Conservation (phyloP, 2,797 vertebrate species). For the Pteronotus mesoamericanus region DNA sequence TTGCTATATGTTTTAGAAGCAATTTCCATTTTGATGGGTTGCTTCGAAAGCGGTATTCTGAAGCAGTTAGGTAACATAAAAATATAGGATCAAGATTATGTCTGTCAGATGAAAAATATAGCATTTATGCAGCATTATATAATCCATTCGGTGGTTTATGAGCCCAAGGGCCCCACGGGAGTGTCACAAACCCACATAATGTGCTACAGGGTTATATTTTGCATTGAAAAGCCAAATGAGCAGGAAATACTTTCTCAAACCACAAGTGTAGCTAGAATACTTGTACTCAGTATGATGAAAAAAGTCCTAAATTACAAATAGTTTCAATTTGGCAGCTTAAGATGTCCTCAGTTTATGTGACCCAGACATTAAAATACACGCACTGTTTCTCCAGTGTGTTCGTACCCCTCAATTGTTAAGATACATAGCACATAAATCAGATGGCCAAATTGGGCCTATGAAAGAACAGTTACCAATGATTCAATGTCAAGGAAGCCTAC, state of each 20-base stretch:
- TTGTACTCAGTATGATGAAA: neutral
- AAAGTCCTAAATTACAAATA: constrained; percentile 58
- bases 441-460: constrained; percentile 69
- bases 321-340: constrained; percentile 57
- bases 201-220: constrained; percentile 66
- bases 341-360: neutral
- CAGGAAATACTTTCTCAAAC: constrained; percentile 62
- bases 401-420: constrained; percentile 36
- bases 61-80: constrained; percentile 83
- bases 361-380: constrained; percentile 41
- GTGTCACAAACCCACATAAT: constrained; percentile 73
- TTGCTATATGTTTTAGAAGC: constrained; percentile 78
- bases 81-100: constrained; percentile 80
- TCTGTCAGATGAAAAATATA: constrained; percentile 82
- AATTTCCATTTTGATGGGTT: constrained; percentile 84
- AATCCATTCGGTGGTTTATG: constrained; percentile 80
- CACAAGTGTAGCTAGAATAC: constrained; percentile 33
- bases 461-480: constrained; percentile 71
- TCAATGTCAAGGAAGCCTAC: constrained; percentile 69
- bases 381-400: constrained; percentile 40
- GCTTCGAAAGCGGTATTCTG: constrained; percentile 76
- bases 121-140: constrained; percentile 83
- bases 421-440: constrained; percentile 71
- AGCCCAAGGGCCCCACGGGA: constrained; percentile 74
- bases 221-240: constrained; percentile 67